Base-by-base conservation (phyloP, 2,888 invertebrate species). In the Melitaea athalia region DNA sequence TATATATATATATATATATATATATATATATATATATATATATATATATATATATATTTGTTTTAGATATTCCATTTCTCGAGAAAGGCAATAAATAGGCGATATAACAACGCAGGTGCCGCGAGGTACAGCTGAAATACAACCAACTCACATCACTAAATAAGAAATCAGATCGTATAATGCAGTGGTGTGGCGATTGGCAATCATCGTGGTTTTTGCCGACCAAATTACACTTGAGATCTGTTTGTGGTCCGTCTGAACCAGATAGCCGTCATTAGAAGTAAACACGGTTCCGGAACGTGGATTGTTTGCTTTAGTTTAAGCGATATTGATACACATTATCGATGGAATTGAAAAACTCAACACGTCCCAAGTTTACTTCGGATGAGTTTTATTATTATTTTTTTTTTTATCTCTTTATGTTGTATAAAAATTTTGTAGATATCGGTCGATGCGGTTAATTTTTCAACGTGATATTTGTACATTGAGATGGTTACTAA, bases 161-260 rank as follows among this genome's bases (percentile, higher is more conserved):
- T 61, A 63, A 33, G 53, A 72, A 72, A 72, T 68, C 70, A 70
- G 63, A 63, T 57, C 67, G 67, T 57, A 64, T 72, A 72, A 72
- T 72, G 63, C 67, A 47, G 62, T 50, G 64, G 73, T 64, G 70
- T 70, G 70, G 72, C 65, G 70, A 73, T 73, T 73, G 70, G 87
- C 90, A 89, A 86, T 89, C 83, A 81, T 79, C 79, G 81, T 79
- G 83, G 86, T 88, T 88, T 87, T 85, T 79, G 71, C 79, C 66
- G 78, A 77, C 80, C 84, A 81, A 86, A 89, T 88, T 86, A 84
- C 81, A 82, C 81, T 77, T 80, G 73, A 67, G 72, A 72, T 86
- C 85, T 85, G 84, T 81, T 85, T 86, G 86, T 81, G 82, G 82
- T 82, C 79, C 74, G 72, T 76, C 77, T 82, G 78, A 75, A 77